Base-by-base conservation (phyloP, 2,797 vertebrate genomes). In the Eospalax fontanierii region DNA sequence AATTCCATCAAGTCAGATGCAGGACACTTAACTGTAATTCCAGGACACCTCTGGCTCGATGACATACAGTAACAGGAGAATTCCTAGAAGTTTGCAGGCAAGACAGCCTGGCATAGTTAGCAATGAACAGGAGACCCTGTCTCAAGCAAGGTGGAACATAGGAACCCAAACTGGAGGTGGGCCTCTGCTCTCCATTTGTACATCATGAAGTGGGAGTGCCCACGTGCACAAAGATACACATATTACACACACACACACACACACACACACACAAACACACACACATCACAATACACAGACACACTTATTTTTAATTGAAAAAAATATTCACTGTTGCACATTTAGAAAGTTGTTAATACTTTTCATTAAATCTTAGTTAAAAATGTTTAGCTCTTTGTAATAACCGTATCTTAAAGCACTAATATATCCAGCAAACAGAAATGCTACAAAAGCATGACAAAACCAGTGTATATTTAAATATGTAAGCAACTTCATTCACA, bases 291-390 rank as follows among this genome's bases (percentile, higher is more conserved):
- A 2, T n/a, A 50, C 16, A 76, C 30, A 75, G 26, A 50, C 43
- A 75, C 40, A 74, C 12, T 6, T 54, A 54, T 54, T 54, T 4
- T 30, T 21, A 50, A 21, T 57, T 5, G n/a, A 19, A 80, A 40
- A 73, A 90, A 73, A 70, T 30, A 81, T 21, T 6, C 12, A 40
- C 11, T 73, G 12, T 79, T 30, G 9, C 2, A 76, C 11, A 87
- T 71, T 93, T 40, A 80, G 21, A 7, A 87, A 89, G 78, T 1
- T 85, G 73, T 21, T 91, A 93, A 54, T 82, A 80, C 46, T 86
- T 92, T 87, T 70, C 9, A 38, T 74, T 74, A 73, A 93, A n/a
- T n/a, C n/a, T n/a, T n/a, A n/a, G n/a, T n/a, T n/a, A n/a, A 93
- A 50, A 91, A 16, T 12, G 0, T 14, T 94, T 74, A 68, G 6